phyloP scores from a whole-genome alignment of 2,888 invertebrate genomes.

The Criorhina ranunculi region DNA sequence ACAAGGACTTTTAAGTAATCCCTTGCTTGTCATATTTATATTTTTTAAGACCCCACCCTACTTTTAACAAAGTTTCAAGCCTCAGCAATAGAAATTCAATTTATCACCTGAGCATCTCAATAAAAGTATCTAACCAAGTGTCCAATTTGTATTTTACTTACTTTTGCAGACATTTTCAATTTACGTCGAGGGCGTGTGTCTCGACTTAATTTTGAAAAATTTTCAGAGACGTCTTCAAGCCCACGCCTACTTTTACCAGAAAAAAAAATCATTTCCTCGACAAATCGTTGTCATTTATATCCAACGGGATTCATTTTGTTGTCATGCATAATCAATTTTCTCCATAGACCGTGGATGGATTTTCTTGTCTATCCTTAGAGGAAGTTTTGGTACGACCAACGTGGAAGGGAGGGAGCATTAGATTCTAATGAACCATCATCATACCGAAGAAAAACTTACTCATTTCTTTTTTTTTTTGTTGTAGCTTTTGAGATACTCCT shows the following conservation, averaged over 20 bases:
- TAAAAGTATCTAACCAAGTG: background rate
- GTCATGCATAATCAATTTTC: conserved; percentile 70
- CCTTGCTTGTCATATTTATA: background rate
- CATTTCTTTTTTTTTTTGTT: no score
- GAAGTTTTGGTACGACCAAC: background rate
- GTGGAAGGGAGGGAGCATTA: background rate
- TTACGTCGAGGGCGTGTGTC: background rate
- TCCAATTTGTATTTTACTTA: conserved; percentile 3
- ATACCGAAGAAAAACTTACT: background rate
- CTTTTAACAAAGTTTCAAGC: background rate
- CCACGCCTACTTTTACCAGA: background rate
- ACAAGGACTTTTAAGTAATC: background rate
- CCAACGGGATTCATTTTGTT: conserved; percentile 67
- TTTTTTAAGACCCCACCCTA: background rate
- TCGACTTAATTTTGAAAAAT: background rate
- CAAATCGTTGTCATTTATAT: conserved; percentile 68
- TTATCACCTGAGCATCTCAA: background rate
- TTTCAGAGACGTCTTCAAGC: background rate
- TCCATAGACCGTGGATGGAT: conserved; percentile 26
- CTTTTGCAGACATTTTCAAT: conserved; percentile 1
- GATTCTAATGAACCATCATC: conserved; percentile 38
- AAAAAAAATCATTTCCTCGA: conserved; percentile 31
- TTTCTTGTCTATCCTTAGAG: conserved; percentile 9
- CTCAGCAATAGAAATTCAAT: conserved; percentile 6
- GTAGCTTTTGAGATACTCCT: conserved; percentile 18